Base-by-base conservation (phyloP, 2,113 vertebrate species). In the Thryonomys swinderianus region DNA sequence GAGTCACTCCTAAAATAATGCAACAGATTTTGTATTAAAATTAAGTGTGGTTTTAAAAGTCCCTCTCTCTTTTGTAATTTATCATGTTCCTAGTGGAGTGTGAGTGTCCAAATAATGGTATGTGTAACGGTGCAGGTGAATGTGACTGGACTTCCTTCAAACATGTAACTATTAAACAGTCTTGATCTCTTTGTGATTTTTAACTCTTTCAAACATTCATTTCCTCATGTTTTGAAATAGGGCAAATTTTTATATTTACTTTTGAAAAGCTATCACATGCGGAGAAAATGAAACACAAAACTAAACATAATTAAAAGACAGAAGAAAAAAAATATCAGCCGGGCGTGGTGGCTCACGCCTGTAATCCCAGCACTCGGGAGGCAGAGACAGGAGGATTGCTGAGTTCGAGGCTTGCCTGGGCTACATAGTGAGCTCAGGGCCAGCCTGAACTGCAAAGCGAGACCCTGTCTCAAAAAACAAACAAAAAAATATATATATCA, bases 11-110 rank as follows among this genome's bases (percentile, higher is more conserved):
- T 99, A 98, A 98, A 98, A 98, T 98, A 98, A 98, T 98, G 97
- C 98, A 98, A 99, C 98, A 98, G 98, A 97, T 98, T 99, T 99
- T 99, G 98, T 99, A 99, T 99, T 98, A 98, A 98, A 99, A 99
- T 95, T 99, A 99, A 99, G 99, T 99, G 99, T 99, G 99, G 97
- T 99, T 99, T 99, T 99, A 98, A 99, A 98, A 98, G 98, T 98
- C 99, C 98, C 98, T 96, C 90, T 89, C 55, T 91, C 59, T 93
- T 92, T 97, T 85, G 84, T 95, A 95, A 91, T 93, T 82, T 62
- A 27, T 95, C 67, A 76, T 82, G 93, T 97, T 96, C 84, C 83
- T 84, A 45, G 74, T 64, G 53, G 64, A 81, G 53, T 94, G 27
- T 85, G 62, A 83, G 25, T 73, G 55, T 85, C 85, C 34, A 42